Percentiles rank a stretch among this genome's conserved stretches.
Conservation (phyloP, 2,888 invertebrate genomes). For the Caenorhabditis sp. region DNA sequence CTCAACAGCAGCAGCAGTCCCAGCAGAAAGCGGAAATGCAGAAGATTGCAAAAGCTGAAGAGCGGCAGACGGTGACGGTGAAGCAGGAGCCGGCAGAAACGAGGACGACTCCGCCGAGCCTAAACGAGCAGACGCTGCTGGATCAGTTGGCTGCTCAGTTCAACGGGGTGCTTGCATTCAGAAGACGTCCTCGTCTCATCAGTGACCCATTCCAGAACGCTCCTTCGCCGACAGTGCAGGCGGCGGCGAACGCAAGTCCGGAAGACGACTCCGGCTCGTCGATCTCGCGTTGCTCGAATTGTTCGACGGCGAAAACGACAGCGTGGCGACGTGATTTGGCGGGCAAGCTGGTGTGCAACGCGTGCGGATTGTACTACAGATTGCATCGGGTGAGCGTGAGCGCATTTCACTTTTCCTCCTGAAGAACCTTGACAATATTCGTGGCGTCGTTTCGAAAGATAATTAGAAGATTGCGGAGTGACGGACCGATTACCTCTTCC, state of each 20-base stretch:
- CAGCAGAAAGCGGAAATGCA: constrained; percentile 2
- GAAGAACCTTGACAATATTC: constrained; percentile 29
- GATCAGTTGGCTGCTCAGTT: constrained; percentile 29
- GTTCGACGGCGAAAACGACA: constrained; percentile 77
- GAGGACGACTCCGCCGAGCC: neutral
- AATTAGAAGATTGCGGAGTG: constrained; percentile 44
- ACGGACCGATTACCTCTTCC: constrained; percentile 29
- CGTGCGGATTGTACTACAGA: constrained; percentile 78
- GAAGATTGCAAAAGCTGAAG: constrained; percentile 8
- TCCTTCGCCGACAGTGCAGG: constrained; percentile 14
- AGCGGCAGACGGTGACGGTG: neutral
- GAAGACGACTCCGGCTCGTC: constrained; percentile 61
- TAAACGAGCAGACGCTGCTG: constrained; percentile 7
- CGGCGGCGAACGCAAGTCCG: neutral
- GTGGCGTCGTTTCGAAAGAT: constrained; percentile 28
- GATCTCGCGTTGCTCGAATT: constrained; percentile 75
- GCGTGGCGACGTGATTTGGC: constrained; percentile 77
- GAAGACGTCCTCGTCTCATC: neutral
- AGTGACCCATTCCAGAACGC: constrained; percentile 15
- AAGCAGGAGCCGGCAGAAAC: constrained; percentile 30
- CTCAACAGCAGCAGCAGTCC: constrained; percentile 17
- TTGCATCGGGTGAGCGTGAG: constrained; percentile 76
- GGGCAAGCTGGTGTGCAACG: constrained; percentile 78
- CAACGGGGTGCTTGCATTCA: constrained; percentile 14
- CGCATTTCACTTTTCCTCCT: no score